A percentile compares a stretch with the other conserved stretches of the same genome.
phyloP scores from a whole-genome alignment of 1,140 invertebrate species.

The Augochlora pura region DNA sequence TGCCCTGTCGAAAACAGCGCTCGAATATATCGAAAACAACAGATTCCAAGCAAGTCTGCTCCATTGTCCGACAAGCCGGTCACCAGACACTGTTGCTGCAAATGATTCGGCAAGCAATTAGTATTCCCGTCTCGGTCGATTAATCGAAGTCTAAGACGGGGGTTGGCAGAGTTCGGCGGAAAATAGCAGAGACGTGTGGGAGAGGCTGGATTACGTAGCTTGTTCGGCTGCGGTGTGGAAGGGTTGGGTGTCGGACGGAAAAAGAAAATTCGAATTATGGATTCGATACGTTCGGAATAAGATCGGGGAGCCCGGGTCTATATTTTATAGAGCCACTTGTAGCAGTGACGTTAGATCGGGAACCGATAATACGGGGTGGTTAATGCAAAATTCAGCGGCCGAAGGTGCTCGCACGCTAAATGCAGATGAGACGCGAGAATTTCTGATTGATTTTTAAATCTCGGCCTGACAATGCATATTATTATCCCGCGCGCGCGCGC shows the following conservation, averaged over 20 bases:
- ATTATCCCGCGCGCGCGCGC: slow-evolving; percentile 24
- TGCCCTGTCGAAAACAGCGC: too few relatives aligned
- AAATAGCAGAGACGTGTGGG: too few relatives aligned
- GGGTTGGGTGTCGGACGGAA: neutral
- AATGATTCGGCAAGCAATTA: too few relatives aligned
- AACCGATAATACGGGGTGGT: slow-evolving; percentile 24
- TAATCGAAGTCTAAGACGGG: neutral
- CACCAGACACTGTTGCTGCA: too few relatives aligned
- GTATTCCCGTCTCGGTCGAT: too few relatives aligned
- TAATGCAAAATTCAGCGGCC: slow-evolving; percentile 26
- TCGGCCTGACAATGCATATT: slow-evolving; percentile 39
- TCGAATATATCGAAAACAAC: too few relatives aligned
- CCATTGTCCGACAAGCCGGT: too few relatives aligned
- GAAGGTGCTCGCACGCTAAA: slow-evolving; percentile 23
- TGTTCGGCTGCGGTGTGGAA: too few relatives aligned
- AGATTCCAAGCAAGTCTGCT: too few relatives aligned
- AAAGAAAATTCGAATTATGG: neutral
- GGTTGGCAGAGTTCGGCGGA: too few relatives aligned
- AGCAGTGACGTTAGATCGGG: neutral
- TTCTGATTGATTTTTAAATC: slow-evolving; percentile 39
- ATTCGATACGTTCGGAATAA: neutral
- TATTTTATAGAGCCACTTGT: slow-evolving; percentile 1
- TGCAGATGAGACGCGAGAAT: slow-evolving; percentile 17
- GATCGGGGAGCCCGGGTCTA: slow-evolving; percentile 6
- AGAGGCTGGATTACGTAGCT: too few relatives aligned